Evolutionary conservation across 2,888 invertebrate species (phyloP).

Genomic region (Leptopilina drosophilae): DNA sequence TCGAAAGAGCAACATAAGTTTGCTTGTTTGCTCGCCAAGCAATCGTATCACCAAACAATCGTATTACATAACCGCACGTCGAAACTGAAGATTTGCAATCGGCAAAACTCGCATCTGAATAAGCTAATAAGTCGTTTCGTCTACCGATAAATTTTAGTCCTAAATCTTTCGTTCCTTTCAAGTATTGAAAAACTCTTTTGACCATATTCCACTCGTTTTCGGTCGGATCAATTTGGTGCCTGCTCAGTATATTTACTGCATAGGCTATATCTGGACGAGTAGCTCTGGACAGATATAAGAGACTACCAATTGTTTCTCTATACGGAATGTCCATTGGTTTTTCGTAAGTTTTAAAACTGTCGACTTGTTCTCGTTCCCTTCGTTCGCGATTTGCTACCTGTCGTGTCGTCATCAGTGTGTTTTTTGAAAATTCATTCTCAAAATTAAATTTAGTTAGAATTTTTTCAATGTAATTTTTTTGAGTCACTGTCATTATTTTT

Average conservation of each 20-base stretch:
- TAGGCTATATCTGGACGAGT: neutral
- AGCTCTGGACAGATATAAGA: neutral
- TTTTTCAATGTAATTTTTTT: neutral
- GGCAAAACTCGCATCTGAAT: constrained; percentile 16
- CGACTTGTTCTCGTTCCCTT: neutral
- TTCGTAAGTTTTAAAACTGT: neutral
- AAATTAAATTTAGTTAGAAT: neutral
- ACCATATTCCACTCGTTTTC: neutral
- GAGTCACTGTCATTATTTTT: neutral
- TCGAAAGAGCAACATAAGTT: constrained; percentile 5
- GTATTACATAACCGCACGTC: neutral
- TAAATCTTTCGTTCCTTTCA: constrained; percentile 3
- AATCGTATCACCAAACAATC: no score
- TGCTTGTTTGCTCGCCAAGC: neutral
- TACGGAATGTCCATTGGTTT: neutral
- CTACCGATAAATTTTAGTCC: neutral
- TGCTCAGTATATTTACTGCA: neutral
- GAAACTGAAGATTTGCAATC: constrained; percentile 13
- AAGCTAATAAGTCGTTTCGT: neutral
- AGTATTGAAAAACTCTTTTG: constrained; percentile 4
- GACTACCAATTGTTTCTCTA: neutral
- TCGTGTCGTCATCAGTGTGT: no score
- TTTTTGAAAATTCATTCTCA: no score
- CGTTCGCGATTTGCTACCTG: neutral
- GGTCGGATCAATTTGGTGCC: neutral